A percentile compares a stretch with the other conserved stretches of the same genome.
Evolutionary conservation across 2,113 vertebrate species (phyloP).

Genomic region (Chaenogobius annularis): DNA sequence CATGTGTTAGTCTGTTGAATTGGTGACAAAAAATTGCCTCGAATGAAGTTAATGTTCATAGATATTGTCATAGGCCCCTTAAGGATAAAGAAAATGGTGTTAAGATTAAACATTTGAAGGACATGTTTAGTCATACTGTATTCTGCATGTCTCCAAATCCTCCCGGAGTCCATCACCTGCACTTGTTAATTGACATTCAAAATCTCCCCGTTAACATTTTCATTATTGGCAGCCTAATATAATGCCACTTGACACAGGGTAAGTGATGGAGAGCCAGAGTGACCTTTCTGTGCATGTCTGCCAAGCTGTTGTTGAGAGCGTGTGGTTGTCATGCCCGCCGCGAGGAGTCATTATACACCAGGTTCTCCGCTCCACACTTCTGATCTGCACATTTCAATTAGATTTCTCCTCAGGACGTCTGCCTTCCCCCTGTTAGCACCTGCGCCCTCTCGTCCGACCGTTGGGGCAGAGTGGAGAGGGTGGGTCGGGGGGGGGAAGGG

Average conservation of each 20-base stretch:
- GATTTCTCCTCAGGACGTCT: constrained; percentile 77
- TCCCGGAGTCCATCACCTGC: constrained; percentile 28
- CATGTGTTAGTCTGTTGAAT: background rate
- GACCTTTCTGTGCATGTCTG: constrained; percentile 67
- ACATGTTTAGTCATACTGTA: background rate
- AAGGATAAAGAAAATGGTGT: too few relatives aligned
- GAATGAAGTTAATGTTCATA: too few relatives aligned
- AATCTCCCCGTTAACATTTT: constrained; percentile 60
- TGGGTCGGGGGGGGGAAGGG: constrained; percentile 1
- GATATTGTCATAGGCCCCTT: too few relatives aligned
- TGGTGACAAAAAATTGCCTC: background rate
- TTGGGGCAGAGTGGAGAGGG: constrained; percentile 20
- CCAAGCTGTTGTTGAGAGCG: constrained; percentile 62
- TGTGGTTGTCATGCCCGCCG: constrained; percentile 61
- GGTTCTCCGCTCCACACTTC: constrained; percentile 66
- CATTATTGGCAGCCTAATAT: constrained; percentile 52
- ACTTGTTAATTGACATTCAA: constrained; percentile 63
- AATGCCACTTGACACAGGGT: constrained; percentile 64
- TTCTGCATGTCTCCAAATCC: background rate
- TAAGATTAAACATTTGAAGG: background rate
- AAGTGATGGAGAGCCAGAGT: constrained; percentile 69
- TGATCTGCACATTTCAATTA: constrained; percentile 81
- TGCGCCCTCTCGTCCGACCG: constrained; percentile 57
- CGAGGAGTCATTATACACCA: constrained; percentile 67
- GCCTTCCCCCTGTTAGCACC: constrained; percentile 73